Evolutionary conservation across 2,888 invertebrate genomes (phyloP).

Genomic region (Aphodius sticticus): DNA sequence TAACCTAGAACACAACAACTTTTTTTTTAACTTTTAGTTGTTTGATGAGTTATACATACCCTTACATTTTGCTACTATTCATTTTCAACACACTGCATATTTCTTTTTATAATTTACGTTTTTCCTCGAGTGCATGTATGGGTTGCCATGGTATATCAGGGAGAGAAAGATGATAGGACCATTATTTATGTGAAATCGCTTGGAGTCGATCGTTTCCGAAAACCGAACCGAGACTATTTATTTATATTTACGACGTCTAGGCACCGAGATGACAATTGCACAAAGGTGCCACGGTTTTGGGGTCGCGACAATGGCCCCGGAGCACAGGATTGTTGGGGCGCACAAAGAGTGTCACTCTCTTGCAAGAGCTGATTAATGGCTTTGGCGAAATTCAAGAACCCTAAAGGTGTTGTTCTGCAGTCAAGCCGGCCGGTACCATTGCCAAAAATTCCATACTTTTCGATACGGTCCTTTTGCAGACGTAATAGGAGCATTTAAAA

Average conservation of each 20-base stretch:
- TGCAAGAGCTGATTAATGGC: constrained; percentile 18
- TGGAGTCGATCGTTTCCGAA: not conserved
- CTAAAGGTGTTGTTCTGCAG: not conserved
- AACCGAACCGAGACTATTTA: constrained; percentile 12
- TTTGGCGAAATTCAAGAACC: constrained; percentile 15
- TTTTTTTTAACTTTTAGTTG: no score
- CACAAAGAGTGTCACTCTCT: constrained; percentile 17
- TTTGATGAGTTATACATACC: no score
- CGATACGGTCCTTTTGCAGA: not conserved
- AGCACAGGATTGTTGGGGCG: not conserved
- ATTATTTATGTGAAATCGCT: not conserved
- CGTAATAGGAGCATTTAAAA: not conserved
- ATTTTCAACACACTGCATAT: no score
- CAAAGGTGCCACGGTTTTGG: constrained; percentile 18
- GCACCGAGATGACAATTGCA: constrained; percentile 18
- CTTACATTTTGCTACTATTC: no score
- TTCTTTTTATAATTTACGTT: no score
- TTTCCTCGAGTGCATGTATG: no score
- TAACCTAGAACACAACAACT: no score
- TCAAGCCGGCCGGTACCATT: not conserved
- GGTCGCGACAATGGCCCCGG: constrained; percentile 10
- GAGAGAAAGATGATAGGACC: not conserved
- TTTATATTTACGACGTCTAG: constrained; percentile 13
- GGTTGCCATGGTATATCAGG: not conserved
- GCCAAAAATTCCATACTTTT: constrained; percentile 9